Evolutionary conservation across 2,797 vertebrate species (phyloP).

Genomic region (Rhadinocentrus ornatus): DNA sequence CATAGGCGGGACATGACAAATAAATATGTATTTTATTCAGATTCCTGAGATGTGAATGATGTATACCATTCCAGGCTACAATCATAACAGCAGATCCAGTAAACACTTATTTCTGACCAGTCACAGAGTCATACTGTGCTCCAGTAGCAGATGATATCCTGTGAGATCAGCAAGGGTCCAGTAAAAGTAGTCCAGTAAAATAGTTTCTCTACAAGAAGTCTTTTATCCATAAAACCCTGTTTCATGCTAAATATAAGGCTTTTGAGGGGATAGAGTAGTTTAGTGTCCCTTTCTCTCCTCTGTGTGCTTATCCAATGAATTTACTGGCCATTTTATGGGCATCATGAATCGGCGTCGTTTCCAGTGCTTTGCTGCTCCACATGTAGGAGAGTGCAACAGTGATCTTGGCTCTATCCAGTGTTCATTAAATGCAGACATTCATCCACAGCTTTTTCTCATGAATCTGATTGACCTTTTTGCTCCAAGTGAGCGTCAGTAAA

Average conservation of each 20-base stretch:
- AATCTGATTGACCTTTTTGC: slow-evolving; percentile 81
- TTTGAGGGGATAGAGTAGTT: neutral
- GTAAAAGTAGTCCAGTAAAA: too few relatives aligned
- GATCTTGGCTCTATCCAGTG: slow-evolving; percentile 27
- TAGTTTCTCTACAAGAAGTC: too few relatives aligned
- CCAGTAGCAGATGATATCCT: too few relatives aligned
- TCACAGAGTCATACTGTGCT: too few relatives aligned
- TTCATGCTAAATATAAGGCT: too few relatives aligned
- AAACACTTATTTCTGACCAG: too few relatives aligned
- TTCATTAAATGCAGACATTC: slow-evolving; percentile 70
- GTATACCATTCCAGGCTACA: too few relatives aligned
- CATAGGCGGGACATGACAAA: too few relatives aligned
- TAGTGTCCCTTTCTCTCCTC: slow-evolving; percentile 22
- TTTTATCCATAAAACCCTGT: too few relatives aligned
- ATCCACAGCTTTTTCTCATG: slow-evolving; percentile 71
- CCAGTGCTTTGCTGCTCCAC: slow-evolving; percentile 52
- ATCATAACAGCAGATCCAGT: too few relatives aligned
- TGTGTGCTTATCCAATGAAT: slow-evolving; percentile 60
- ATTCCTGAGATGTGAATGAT: slow-evolving; percentile 4
- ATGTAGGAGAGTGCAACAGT: slow-evolving; percentile 38
- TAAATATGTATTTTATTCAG: too few relatives aligned
- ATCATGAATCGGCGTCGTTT: slow-evolving; percentile 66
- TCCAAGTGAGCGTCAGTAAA: slow-evolving; percentile 62
- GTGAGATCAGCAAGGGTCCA: too few relatives aligned
- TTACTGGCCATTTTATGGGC: slow-evolving; percentile 44